Evolutionary conservation across 2,797 vertebrate genomes (phyloP).

Genomic region (Tokudaia muenninki): DNA sequence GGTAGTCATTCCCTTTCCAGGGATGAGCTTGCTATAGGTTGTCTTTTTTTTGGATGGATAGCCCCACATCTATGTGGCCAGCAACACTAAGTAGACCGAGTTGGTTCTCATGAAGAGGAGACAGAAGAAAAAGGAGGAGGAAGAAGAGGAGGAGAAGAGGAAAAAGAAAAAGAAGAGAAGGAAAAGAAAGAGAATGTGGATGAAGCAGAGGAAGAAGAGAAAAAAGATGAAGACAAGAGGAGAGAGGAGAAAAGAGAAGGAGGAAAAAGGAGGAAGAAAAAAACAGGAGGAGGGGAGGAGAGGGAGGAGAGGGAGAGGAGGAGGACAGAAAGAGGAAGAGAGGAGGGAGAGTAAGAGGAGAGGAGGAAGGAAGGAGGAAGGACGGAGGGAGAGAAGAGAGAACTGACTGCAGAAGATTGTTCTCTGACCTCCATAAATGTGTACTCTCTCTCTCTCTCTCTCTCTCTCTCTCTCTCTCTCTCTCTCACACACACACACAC

Average conservation of each 20-base stretch:
- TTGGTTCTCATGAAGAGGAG: background rate
- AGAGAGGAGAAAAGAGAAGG: too few relatives aligned
- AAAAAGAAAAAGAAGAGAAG: background rate
- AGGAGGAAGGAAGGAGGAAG: background rate
- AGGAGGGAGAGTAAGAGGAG: too few relatives aligned
- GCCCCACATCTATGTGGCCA: background rate
- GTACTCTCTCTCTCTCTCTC: too few relatives aligned
- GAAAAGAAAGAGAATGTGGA: background rate
- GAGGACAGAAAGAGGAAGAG: too few relatives aligned
- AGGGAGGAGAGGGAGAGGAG: too few relatives aligned
- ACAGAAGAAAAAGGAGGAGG: background rate
- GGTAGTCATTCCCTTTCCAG: background rate
- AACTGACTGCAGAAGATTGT: background rate
- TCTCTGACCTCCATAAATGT: background rate
- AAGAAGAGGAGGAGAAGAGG: background rate
- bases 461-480: too few relatives aligned
- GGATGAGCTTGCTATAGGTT: background rate
- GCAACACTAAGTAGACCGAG: background rate
- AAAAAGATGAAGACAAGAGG: background rate
- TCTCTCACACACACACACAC: too few relatives aligned
- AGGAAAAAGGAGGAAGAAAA: background rate
- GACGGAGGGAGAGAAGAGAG: background rate
- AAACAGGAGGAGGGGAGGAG: too few relatives aligned
- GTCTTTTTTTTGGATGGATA: background rate
- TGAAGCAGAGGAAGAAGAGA: background rate